Evolutionary conservation across 2,888 invertebrate genomes (phyloP).

Genomic region (Hyppa rectilinea): DNA sequence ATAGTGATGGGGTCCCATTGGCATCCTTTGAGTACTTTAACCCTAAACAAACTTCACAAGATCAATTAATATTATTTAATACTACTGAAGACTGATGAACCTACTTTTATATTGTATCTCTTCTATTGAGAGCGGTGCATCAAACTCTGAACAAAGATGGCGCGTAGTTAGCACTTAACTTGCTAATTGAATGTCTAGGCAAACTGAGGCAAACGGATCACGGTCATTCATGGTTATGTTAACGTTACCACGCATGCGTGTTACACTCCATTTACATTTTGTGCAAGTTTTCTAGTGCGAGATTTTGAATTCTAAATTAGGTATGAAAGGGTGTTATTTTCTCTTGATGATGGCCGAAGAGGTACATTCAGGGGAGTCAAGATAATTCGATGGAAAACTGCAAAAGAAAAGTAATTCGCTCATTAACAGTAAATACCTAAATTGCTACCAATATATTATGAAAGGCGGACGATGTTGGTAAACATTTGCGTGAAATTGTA

Average conservation of each 20-base stretch:
- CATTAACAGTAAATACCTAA: no score
- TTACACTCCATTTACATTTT: conserved; percentile 39
- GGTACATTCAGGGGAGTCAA: background rate
- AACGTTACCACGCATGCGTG: conserved; percentile 24
- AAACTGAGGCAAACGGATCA: conserved; percentile 22
- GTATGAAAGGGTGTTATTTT: background rate
- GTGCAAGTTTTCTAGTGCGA: conserved; percentile 12
- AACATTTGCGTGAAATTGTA: no score
- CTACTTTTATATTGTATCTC: background rate
- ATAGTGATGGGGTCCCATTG: background rate
- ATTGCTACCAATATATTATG: no score
- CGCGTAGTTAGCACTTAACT: conserved; percentile 31
- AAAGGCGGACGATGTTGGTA: no score
- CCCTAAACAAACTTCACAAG: background rate
- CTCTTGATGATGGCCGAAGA: background rate
- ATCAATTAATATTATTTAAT: background rate
- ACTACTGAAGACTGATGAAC: background rate
- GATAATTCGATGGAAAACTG: background rate
- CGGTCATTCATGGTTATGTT: conserved; percentile 22
- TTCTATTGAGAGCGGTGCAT: background rate
- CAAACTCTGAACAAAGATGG: conserved; percentile 26
- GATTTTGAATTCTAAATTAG: background rate
- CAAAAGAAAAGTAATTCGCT: background rate
- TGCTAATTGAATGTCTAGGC: conserved; percentile 59
- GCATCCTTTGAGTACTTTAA: background rate